phyloP scores from a whole-genome alignment of 2,113 vertebrate genomes.

The Psettodes erumei region DNA sequence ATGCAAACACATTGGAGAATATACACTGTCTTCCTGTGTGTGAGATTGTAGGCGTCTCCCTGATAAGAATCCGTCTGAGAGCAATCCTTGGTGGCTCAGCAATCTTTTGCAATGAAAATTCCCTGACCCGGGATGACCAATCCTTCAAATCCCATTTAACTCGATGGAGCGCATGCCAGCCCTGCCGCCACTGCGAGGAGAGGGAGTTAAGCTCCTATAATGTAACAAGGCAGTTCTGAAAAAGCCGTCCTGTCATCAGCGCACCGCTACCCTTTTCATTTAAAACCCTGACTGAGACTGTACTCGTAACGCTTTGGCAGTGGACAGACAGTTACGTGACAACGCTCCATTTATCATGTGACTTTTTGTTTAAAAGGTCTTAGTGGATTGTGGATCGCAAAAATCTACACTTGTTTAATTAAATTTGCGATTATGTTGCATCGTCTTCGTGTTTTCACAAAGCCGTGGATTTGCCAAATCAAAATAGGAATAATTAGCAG shows the following conservation, averaged over 20 bases:
- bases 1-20: not conserved
- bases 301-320: constrained; percentile 8
- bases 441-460: not conserved
- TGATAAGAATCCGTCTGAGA: constrained; percentile 17
- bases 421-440: not conserved
- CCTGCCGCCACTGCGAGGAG: constrained; percentile 30
- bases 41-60: not conserved
- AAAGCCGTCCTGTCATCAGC: constrained; percentile 46
- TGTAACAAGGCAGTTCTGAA: constrained; percentile 46
- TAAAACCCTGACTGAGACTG: constrained; percentile 27
- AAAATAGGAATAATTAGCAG: too few relatives aligned
- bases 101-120: constrained; percentile 63
- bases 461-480: not conserved
- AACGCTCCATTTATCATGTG: not conserved
- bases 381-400: not conserved
- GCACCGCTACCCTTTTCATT: constrained; percentile 40
- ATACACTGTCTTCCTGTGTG: constrained; percentile 29
- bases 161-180: constrained; percentile 38
- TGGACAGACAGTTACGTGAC: not conserved
- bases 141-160: constrained; percentile 67
- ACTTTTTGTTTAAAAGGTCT: not conserved
- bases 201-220: constrained; percentile 51
- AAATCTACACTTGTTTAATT: not conserved
- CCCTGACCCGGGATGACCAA: constrained; percentile 60
- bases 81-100: constrained; percentile 41